A percentile compares a stretch with the other conserved stretches of the same genome.
These are phyloP conservation scores for Ptychadena robeensis DNA, from an alignment of 2,797 vertebrate genomes.

Conservation along the genomic window DNA sequence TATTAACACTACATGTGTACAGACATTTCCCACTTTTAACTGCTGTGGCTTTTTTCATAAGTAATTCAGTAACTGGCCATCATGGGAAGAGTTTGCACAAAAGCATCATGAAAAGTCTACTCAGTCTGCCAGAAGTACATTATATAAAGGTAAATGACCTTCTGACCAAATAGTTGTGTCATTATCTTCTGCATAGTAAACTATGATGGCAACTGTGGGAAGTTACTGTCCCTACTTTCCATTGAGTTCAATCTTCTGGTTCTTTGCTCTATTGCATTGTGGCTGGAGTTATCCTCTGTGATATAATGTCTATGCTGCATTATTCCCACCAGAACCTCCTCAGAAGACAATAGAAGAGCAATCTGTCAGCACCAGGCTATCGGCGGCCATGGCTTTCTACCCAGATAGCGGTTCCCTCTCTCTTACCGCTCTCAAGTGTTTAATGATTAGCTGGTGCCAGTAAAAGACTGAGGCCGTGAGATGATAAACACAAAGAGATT, in stretches of 20 bases:
- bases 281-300: background rate
- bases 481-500: conserved; percentile 5
- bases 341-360: conserved; percentile 13
- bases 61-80: too few species aligned
- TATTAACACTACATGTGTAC: too few species aligned
- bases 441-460: conserved; percentile 23
- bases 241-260: background rate
- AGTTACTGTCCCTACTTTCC: background rate
- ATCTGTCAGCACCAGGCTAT: conserved; percentile 43
- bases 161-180: background rate
- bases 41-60: too few species aligned
- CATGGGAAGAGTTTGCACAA: too few species aligned
- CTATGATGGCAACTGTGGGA: background rate
- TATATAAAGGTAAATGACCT: too few species aligned
- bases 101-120: too few species aligned
- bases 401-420: conserved; percentile 22
- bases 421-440: background rate
- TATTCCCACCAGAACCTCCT: conserved; percentile 32
- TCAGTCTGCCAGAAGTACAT: too few species aligned
- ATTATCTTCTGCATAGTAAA: background rate
- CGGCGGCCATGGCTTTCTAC: background rate
- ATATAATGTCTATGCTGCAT: conserved; percentile 5
- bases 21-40: too few species aligned
- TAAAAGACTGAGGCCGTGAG: conserved; percentile 18
- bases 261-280: background rate